These are phyloP conservation scores for Gnathonemus longibarbis DNA, from an alignment of 2,113 vertebrate genomes.

Conservation along the genomic window DNA sequence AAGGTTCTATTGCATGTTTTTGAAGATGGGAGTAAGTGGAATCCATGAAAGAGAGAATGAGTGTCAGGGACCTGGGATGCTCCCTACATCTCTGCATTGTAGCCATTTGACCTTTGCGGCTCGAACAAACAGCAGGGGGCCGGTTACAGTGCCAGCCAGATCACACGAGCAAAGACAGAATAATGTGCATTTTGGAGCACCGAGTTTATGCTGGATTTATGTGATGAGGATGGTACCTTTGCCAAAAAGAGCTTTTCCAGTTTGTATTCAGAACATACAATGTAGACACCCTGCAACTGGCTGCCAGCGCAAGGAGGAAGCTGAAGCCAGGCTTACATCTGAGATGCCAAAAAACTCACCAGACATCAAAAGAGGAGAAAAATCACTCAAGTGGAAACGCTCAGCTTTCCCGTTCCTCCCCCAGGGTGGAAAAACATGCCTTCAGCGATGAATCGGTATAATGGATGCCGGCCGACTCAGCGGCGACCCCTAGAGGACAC, in stretches of 20 bases:
- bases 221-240: background rate
- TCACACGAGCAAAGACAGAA: background rate
- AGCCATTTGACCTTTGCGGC: background rate
- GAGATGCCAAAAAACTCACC: background rate
- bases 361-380: background rate
- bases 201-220: background rate
- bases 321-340: background rate
- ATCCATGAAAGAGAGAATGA: background rate
- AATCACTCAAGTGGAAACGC: background rate
- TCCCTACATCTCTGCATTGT: background rate
- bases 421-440: background rate
- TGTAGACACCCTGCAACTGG: background rate
- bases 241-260: background rate
- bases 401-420: background rate
- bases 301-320: background rate
- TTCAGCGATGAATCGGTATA: background rate
- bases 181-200: background rate
- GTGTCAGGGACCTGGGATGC: background rate
- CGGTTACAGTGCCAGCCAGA: background rate
- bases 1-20: background rate
- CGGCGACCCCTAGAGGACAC: background rate
- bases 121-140: background rate
- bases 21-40: background rate
- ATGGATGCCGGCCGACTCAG: background rate
- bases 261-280: background rate